These are phyloP conservation scores for Nyctibius bracteatus DNA, from an alignment of 2,113 vertebrate species.

Conservation along the genomic window DNA sequence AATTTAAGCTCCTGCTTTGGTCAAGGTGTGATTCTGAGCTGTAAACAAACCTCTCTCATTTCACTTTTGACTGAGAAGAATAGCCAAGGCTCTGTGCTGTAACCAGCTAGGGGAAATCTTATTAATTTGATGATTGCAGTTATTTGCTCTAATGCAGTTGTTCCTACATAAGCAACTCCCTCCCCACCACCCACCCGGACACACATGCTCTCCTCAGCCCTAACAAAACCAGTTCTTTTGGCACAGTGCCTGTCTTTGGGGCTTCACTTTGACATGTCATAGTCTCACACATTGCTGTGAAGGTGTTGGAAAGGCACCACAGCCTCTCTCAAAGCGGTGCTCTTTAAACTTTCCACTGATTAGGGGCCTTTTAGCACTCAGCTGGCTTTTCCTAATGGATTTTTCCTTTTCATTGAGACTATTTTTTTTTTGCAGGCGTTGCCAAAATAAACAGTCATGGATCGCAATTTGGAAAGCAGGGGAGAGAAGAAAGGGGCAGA, in stretches of 20 bases:
- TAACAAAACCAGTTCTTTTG: background rate
- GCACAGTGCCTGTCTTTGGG: conserved; percentile 36
- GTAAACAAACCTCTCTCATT: background rate
- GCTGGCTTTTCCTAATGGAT: conserved; percentile 63
- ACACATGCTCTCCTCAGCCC: background rate
- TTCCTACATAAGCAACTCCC: background rate
- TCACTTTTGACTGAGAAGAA: background rate
- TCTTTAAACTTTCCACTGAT: conserved; percentile 67
- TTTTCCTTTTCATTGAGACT: conserved; percentile 53
- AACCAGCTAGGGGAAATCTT: background rate
- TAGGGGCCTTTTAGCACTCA: conserved; percentile 69
- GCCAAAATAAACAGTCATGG: conserved; percentile 51
- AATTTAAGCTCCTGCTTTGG: background rate
- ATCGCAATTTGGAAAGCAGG: conserved; percentile 38
- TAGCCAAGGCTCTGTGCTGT: background rate
- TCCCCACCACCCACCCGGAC: background rate
- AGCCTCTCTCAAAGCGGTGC: conserved; percentile 34
- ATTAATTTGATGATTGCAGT: background rate
- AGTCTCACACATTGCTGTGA: conserved; percentile 56
- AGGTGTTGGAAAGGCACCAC: conserved; percentile 59
- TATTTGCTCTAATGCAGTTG: background rate
- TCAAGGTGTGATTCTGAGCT: background rate
- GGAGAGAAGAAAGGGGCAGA: conserved; percentile 19
- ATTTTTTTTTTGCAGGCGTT: background rate
- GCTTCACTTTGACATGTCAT: conserved; percentile 58